phyloP scores from a whole-genome alignment of 2,797 vertebrate genomes.

The Neosilurus mollespiculum region DNA sequence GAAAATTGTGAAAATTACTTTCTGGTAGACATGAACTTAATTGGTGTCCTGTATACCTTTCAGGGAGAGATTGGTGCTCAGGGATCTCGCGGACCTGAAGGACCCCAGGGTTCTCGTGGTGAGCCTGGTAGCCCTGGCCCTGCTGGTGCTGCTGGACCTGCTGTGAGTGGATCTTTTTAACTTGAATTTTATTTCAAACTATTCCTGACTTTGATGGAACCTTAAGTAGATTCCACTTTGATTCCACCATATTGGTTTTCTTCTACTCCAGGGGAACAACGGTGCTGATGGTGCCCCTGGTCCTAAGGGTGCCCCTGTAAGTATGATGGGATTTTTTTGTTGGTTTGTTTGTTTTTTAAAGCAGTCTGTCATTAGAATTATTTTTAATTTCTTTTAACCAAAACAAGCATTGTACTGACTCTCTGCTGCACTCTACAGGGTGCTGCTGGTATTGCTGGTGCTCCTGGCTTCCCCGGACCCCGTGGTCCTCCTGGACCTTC shows the following conservation, averaged over 20 bases:
- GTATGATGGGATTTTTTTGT: conserved; percentile 61
- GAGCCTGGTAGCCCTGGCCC: conserved; percentile 91
- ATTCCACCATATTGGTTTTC: conserved; percentile 38
- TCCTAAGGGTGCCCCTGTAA: conserved; percentile 86
- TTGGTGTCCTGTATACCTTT: conserved; percentile 30
- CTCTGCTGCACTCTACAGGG: conserved; percentile 80
- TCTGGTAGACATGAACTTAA: background rate
- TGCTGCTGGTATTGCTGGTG: conserved; percentile 89
- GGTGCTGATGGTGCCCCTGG: conserved; percentile 90
- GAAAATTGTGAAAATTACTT: background rate
- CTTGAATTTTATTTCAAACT: background rate
- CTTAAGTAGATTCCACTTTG: background rate
- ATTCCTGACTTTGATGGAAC: background rate
- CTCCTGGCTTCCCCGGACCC: conserved; percentile 95
- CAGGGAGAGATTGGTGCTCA: conserved; percentile 92
- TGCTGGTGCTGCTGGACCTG: conserved; percentile 86
- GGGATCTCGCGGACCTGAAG: conserved; percentile 89
- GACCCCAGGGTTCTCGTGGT: conserved; percentile 87
- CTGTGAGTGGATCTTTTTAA: conserved; percentile 76
- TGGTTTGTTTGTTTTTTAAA: background rate
- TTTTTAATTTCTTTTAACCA: background rate
- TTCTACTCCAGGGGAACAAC: conserved; percentile 81
- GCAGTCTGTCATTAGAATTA: background rate
- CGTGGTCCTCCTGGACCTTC: conserved; percentile 90
- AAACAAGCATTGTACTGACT: conserved; percentile 23